Evolutionary conservation across 2,888 invertebrate species (phyloP), one percentile per base, ranked within the genome.

Genomic region (Callimorpha dominula): DNA sequence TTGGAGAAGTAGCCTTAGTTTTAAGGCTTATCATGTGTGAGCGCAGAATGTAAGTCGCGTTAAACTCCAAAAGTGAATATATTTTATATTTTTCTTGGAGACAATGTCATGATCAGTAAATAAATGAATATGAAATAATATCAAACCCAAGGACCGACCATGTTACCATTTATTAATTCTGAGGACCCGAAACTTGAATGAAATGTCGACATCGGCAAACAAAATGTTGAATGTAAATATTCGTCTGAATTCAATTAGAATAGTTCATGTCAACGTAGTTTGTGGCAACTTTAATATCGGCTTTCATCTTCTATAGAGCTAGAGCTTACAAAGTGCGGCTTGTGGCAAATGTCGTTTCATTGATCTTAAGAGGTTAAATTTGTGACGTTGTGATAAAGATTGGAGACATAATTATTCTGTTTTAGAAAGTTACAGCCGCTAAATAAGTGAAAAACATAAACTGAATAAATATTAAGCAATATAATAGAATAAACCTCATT

Each of bases 101-200:
- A 42, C 4, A 43, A 43, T 11, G 1, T 64, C n/a, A 4, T 6
- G 4, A 5, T 6, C 43, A 43, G 43, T 63, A 42, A 15, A 42
- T 43, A 11, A n/a, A 64, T 64, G 43, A 64, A 64, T 42, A 64
- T 64, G 9, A 43, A 43, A 63, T 43, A 63, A 11, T 66, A 17
- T 40, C 40, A 17, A 31, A 15, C 49, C 31, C 20, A 42, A 66
- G 7, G 65, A 31, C 66, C 54, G 66, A 31, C 31, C n/a, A 46
- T 66, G 40, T 66, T 66, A 52, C 52, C 52, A 66, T 40, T 64
- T n/a, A 40, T 52, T 66, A 52, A 52, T 66, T 40, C 17, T 66
- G 50, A 52, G 52, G 66, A 40, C 52, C 43, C 43, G 11, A 43
- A 52, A 15, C 17, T 66, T 40, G 52, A 20, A 31, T 60, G 52